A percentile compares a stretch with the other conserved stretches of the same genome.
Evolutionary conservation across 2,113 vertebrate genomes (phyloP).

Genomic region (Larimichthys polyactis): DNA sequence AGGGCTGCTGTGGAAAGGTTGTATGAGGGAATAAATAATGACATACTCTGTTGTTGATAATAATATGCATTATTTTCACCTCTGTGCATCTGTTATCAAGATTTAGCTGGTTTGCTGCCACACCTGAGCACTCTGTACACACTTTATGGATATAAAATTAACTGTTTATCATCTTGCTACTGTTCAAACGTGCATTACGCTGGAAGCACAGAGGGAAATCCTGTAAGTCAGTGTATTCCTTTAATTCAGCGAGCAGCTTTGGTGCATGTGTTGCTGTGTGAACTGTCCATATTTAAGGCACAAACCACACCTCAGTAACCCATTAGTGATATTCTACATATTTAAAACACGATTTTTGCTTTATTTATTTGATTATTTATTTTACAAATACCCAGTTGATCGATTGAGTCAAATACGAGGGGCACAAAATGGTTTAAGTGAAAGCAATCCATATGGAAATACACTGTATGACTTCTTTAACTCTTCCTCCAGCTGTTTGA

Average conservation of each 20-base stretch:
- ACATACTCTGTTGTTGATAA: background rate
- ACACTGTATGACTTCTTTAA: background rate
- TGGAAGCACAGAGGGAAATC: background rate
- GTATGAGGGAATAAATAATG: background rate
- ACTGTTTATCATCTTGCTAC: background rate
- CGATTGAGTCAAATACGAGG: background rate
- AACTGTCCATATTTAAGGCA: slow-evolving; percentile 21
- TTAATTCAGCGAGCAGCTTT: slow-evolving; percentile 50
- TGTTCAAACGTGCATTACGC: background rate
- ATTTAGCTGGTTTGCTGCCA: background rate
- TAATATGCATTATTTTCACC: background rate
- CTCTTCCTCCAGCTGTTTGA: background rate
- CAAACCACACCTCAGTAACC: background rate
- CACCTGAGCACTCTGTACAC: background rate
- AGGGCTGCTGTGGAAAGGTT: background rate
- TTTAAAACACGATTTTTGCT: background rate
- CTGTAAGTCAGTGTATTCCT: slow-evolving; percentile 57
- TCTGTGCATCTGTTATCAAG: slow-evolving; percentile 1
- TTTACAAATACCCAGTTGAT: background rate
- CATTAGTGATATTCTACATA: background rate
- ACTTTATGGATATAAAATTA: background rate
- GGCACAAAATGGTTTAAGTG: slow-evolving; percentile 26
- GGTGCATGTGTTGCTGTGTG: slow-evolving; percentile 49
- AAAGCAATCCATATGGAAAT: slow-evolving; percentile 28
- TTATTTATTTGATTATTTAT: background rate